Base-by-base conservation (phyloP, 2,113 vertebrate species). In the Brachionichthys hirsutus region DNA sequence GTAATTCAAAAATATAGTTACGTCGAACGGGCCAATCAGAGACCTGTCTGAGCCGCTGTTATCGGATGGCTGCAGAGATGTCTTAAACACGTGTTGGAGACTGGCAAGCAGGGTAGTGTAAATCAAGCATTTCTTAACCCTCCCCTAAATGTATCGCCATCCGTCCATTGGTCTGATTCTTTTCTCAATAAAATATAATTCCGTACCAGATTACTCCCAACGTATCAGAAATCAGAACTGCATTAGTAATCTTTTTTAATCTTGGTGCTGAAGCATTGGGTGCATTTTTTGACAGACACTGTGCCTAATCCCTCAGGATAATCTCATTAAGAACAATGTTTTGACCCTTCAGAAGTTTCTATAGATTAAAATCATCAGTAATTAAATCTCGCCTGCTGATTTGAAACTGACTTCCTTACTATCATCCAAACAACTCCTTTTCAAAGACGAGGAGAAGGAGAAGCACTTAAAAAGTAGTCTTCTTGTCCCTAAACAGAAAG, bases 381-480 rank as follows among this genome's bases (percentile, higher is more conserved):
- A 51, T 30, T 30, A 46, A 35, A 14, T 60, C 58, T 0, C 9
- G 44, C 10, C 18, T 22, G 12, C 12, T 20, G 17, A 48, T 6
- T 20, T 22, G 18, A 5, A 20, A 43, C 17, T 16, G n/a, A 44
- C 54, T 54, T 74, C 2, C 14, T 3, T 36, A 12, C 16, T 59
- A 61, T 72, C 40, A 42, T 54, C 46, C 30, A 35, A 19, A 16
- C 18, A 12, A 6, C 42, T 68, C 30, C 38, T 54, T 44, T 71
- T 76, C 35, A 24, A 65, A 68, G 42, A 54, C 42, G 7, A 55
- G 52, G n/a, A 40, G 53, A 43, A 59, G 50, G 66, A 68, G 50
- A 64, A 54, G 56, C 68, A 35, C 59, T 76, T 76, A 61, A 80
- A 61, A 57, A 66, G 64, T 30, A 13, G 68, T 76, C 51, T 74